Percentiles rank a stretch among this genome's conserved stretches.
These are phyloP conservation scores for Sebastes taczanowskii DNA, from an alignment of 2,797 vertebrate species.

Conservation along the genomic window DNA sequence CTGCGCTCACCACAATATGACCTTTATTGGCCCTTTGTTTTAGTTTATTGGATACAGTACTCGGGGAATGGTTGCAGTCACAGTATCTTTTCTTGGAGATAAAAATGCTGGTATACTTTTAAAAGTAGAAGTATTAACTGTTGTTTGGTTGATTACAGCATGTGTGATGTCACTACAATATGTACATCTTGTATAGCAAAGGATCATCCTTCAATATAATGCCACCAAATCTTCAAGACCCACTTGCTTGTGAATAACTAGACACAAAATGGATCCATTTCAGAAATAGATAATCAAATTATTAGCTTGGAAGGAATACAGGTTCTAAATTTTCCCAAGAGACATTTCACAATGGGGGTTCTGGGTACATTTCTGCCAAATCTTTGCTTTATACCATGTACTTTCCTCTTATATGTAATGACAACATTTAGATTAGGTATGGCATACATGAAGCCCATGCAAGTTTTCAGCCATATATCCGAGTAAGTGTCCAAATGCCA, in stretches of 20 bases:
- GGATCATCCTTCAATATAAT: not conserved
- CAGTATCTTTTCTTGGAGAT: not conserved
- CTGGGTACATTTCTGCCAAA: not conserved
- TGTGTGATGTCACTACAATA: slow-evolving; percentile 1
- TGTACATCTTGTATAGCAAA: not conserved
- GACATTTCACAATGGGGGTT: not conserved
- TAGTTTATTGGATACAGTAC: slow-evolving; percentile 17
- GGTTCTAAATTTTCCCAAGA: not conserved
- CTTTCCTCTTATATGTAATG: not conserved
- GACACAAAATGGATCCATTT: slow-evolving; percentile 8
- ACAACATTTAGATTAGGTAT: not conserved
- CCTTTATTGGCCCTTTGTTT: slow-evolving; percentile 19
- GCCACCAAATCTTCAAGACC: not conserved
- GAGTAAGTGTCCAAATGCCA: slow-evolving; percentile 34
- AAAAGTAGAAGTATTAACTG: slow-evolving; percentile 1
- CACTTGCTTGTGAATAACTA: not conserved
- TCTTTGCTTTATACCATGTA: not conserved
- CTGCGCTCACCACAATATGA: slow-evolving; percentile 9
- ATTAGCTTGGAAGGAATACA: not conserved
- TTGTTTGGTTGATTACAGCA: not conserved
- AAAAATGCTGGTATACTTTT: not conserved
- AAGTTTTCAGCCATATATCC: slow-evolving; percentile 9
- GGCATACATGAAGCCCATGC: not conserved
- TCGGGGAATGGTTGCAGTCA: not conserved
- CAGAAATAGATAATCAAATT: not conserved